Conservation (phyloP, 2,888 invertebrate genomes). For the Oasisia sp. region DNA sequence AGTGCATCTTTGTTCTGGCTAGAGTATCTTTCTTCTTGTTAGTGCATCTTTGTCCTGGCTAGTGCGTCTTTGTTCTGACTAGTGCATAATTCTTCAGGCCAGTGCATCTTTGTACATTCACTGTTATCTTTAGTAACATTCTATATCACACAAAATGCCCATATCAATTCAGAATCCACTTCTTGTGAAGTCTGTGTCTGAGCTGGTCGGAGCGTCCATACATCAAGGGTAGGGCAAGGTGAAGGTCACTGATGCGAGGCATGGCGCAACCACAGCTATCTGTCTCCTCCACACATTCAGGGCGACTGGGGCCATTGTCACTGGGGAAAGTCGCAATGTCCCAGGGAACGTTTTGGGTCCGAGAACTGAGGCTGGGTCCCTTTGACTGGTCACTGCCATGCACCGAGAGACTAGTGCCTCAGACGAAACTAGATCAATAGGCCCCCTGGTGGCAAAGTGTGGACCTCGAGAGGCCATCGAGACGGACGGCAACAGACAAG, state of each 20-base stretch:
- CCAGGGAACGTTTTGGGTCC: slow-evolving; percentile 21
- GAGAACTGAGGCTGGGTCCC: background rate
- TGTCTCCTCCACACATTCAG: slow-evolving; percentile 17
- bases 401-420: slow-evolving; percentile 14
- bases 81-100: too few species aligned
- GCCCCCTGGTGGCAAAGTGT: background rate
- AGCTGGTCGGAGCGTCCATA: background rate
- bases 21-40: background rate
- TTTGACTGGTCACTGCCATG: slow-evolving; percentile 22
- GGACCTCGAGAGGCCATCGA: slow-evolving; percentile 14
- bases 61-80: too few species aligned
- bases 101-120: background rate
- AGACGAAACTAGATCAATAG: slow-evolving; percentile 17
- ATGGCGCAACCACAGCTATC: background rate
- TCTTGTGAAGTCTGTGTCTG: background rate
- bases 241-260: background rate
- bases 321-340: slow-evolving; percentile 6
- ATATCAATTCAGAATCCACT: slow-evolving; percentile 17
- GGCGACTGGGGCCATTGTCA: background rate
- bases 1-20: slow-evolving; percentile 6
- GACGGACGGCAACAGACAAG: background rate
- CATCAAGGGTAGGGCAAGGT: background rate
- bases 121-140: slow-evolving; percentile 12
- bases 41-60: too few species aligned
- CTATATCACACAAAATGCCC: background rate